These are phyloP conservation scores for Myodes glareolus DNA, from an alignment of 2,113 vertebrate species.

Conservation along the genomic window DNA sequence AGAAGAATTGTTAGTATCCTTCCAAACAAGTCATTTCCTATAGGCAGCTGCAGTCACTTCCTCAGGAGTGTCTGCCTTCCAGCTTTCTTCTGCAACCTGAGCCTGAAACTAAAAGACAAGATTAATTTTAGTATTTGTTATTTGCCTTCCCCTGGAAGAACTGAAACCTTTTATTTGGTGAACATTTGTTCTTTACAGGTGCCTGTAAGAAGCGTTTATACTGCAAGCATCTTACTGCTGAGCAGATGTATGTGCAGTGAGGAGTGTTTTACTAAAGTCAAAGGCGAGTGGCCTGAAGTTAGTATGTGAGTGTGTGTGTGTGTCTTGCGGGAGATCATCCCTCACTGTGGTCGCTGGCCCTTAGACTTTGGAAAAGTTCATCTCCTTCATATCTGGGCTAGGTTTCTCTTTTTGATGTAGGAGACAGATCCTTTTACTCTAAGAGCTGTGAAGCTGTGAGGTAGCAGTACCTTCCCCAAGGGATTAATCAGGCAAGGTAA, in stretches of 20 bases:
- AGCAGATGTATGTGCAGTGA: background rate
- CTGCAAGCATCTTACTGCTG: background rate
- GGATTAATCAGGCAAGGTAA: background rate
- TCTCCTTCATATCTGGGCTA: background rate
- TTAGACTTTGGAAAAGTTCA: background rate
- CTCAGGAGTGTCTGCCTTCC: background rate
- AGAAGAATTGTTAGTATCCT: background rate
- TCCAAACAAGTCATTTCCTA: background rate
- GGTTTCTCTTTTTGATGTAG: background rate
- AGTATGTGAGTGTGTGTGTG: background rate
- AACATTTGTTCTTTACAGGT: background rate
- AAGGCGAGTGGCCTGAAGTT: background rate
- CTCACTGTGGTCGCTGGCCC: background rate
- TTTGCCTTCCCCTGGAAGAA: constrained; percentile 19
- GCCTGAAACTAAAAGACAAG: background rate
- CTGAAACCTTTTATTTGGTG: background rate
- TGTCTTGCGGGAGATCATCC: background rate
- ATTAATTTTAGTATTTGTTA: background rate
- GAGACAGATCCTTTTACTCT: background rate
- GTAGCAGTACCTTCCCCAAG: background rate
- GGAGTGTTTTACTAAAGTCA: background rate
- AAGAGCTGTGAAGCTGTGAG: background rate
- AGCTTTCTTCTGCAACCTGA: background rate
- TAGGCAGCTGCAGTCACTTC: background rate
- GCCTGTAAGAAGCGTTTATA: background rate